Evolutionary conservation across 2,797 vertebrate genomes (phyloP).

Genomic region (Gymnopithys bicolor): DNA sequence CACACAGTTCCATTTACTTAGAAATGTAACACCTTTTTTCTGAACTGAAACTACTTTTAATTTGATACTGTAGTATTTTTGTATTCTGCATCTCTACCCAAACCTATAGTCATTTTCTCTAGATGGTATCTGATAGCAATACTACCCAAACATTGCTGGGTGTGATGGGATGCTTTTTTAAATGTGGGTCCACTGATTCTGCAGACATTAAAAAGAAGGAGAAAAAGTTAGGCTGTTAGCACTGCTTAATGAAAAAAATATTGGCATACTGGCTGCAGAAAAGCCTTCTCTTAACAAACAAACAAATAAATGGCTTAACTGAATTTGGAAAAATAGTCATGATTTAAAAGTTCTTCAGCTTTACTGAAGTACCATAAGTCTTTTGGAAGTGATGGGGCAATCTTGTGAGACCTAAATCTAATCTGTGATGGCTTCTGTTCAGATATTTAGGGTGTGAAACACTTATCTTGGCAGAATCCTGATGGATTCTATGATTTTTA

Average conservation of each 20-base stretch:
- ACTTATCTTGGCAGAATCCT: conserved; percentile 64
- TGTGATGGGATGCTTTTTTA: not conserved
- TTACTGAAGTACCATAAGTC: not conserved
- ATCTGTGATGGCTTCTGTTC: conserved; percentile 52
- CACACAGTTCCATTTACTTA: not conserved
- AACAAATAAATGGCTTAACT: not conserved
- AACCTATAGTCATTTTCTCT: not conserved
- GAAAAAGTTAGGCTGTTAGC: not conserved
- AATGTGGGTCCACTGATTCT: not conserved
- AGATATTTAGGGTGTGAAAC: conserved; percentile 60
- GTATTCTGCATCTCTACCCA: not conserved
- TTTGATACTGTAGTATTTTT: not conserved
- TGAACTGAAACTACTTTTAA: not conserved
- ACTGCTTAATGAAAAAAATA: not conserved
- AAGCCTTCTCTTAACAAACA: not conserved
- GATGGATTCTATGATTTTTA: conserved; percentile 55
- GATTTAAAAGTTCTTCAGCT: conserved; percentile 13
- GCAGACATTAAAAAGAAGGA: not conserved
- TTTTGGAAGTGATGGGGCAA: conserved; percentile 19
- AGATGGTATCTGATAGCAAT: not conserved
- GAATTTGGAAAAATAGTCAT: not conserved
- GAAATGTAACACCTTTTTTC: not conserved
- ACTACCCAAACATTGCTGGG: not conserved
- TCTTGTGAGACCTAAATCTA: conserved; percentile 52
- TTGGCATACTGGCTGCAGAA: not conserved